A percentile compares a stretch with the other conserved stretches of the same genome.
These are phyloP conservation scores for Aricia agestis DNA, from an alignment of 1,140 invertebrate genomes.

Conservation along the genomic window DNA sequence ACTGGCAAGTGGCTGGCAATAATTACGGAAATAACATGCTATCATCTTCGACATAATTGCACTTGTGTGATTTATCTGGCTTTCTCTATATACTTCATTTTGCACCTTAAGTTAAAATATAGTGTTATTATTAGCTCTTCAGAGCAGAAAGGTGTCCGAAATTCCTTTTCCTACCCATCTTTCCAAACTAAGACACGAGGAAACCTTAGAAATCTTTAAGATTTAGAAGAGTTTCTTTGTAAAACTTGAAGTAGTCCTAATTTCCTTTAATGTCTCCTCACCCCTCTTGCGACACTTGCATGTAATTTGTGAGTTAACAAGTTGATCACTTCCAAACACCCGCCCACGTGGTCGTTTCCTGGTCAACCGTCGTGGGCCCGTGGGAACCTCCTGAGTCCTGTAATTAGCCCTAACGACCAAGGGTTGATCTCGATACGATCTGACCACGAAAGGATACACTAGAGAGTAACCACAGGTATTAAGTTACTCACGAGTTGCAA, in stretches of 20 bases:
- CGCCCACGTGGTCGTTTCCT: conserved; percentile 20
- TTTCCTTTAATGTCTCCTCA: neutral
- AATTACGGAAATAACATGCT: neutral
- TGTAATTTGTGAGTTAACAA: conserved; percentile 1
- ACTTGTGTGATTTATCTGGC: neutral
- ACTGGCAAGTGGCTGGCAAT: neutral
- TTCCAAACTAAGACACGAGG: no score
- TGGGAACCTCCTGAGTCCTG: conserved; percentile 31
- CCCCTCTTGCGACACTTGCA: neutral
- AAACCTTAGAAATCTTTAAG: no score
- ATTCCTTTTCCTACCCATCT: no score
- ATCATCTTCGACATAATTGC: neutral
- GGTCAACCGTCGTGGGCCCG: conserved; percentile 26
- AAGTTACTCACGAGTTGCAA: neutral
- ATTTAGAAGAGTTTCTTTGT: no score
- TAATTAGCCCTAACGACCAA: conserved; percentile 18
- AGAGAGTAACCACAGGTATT: conserved; percentile 25
- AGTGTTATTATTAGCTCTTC: no score
- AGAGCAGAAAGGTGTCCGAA: no score
- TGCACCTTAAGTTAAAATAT: neutral
- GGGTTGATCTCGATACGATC: conserved; percentile 16
- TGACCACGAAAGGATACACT: conserved; percentile 29
- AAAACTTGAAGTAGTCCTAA: no score
- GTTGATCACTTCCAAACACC: conserved; percentile 14
- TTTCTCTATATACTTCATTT: neutral